Conservation (phyloP, 30 jellyfish, hydroid and myxozoan species). For the Aurelia sp. region DNA sequence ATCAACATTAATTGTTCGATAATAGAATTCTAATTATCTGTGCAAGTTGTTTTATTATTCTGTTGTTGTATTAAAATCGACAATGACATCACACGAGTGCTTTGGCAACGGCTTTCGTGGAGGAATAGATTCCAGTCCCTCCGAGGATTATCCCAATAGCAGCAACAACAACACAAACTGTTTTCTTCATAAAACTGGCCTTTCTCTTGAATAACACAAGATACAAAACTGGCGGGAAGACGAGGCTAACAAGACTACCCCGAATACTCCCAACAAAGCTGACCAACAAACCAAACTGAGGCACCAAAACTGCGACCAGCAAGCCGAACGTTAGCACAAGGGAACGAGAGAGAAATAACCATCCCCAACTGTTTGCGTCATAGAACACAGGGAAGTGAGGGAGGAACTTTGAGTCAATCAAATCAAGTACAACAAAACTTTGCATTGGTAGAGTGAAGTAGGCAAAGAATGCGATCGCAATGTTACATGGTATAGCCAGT, state of each 20-base stretch:
- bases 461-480: slow-evolving; percentile 73
- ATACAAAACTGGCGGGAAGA: slow-evolving; percentile 76
- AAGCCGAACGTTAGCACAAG: slow-evolving; percentile 52
- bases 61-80: neutral
- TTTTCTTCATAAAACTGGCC: neutral
- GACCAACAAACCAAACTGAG: slow-evolving; percentile 85
- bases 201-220: slow-evolving; percentile 32
- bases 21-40: too few relatives aligned
- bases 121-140: slow-evolving; percentile 39
- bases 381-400: slow-evolving; percentile 70
- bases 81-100: neutral
- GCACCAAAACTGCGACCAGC: slow-evolving; percentile 74
- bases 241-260: slow-evolving; percentile 72
- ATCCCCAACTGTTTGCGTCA: slow-evolving; percentile 33
- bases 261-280: slow-evolving; percentile 90
- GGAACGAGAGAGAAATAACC: slow-evolving; percentile 78
- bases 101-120: slow-evolving; percentile 38
- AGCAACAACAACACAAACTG: slow-evolving; percentile 32
- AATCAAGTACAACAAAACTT: slow-evolving; percentile 75
- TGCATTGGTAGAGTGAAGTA: slow-evolving; percentile 83
- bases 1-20: too few relatives aligned
- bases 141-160: slow-evolving; percentile 48
- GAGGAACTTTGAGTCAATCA: slow-evolving; percentile 59
- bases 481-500: slow-evolving; percentile 40
- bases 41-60: neutral